phyloP scores from a whole-genome alignment of 2,113 vertebrate genomes.

The Sapayoa aenigma region DNA sequence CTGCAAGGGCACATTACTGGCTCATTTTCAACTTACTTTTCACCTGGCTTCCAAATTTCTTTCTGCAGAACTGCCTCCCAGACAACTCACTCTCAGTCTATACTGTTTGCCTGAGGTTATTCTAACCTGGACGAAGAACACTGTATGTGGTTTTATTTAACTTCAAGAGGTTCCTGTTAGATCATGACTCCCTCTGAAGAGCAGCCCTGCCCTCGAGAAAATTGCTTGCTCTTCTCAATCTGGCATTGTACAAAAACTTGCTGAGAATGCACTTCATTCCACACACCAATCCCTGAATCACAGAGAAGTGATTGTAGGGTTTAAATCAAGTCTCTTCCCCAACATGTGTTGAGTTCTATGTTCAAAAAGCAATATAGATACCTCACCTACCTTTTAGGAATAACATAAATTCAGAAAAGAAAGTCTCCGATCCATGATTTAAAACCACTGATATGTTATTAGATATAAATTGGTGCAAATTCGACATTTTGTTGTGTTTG shows the following conservation, averaged over 20 bases:
- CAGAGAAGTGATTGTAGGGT: neutral
- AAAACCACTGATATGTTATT: rapidly evolving
- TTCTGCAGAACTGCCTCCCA: neutral
- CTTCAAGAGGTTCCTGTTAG: neutral
- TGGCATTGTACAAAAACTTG: neutral
- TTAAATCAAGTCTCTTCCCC: neutral
- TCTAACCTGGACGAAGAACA: neutral
- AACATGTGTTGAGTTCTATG: neutral
- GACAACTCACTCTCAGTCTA: neutral
- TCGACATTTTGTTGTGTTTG: neutral
- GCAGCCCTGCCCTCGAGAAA: neutral
- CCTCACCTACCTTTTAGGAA: neutral
- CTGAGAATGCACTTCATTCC: neutral
- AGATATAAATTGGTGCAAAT: neutral
- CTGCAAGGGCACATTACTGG: neutral
- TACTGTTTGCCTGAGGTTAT: neutral
- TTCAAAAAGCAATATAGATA: neutral
- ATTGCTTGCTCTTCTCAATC: neutral
- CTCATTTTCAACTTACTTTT: neutral
- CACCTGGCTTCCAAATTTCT: neutral
- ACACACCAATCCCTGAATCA: neutral
- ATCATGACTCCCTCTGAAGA: neutral
- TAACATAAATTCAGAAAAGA: neutral
- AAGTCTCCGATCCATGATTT: neutral
- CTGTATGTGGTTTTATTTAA: neutral